A percentile compares a stretch with the other conserved stretches of the same genome.
These are phyloP conservation scores for Mechanitis mazaeus DNA, from an alignment of 2,888 invertebrate genomes.

Conservation along the genomic window DNA sequence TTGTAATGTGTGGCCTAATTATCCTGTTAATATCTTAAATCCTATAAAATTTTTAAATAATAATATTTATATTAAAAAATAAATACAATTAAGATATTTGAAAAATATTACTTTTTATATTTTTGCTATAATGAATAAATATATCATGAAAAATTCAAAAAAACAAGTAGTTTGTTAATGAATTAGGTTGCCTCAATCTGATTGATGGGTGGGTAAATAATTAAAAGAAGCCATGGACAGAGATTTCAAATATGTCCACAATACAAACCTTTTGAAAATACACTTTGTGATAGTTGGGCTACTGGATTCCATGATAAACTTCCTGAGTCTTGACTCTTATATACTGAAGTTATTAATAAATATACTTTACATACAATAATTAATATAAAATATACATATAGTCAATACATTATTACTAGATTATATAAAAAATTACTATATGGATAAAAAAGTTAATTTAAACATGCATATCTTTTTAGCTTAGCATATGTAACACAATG, in stretches of 20 bases:
- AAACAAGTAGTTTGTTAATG: too few relatives aligned
- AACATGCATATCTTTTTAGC: not conserved
- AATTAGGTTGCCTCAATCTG: not conserved
- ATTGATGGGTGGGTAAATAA: not conserved
- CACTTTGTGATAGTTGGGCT: constrained; percentile 53
- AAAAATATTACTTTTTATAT: too few relatives aligned
- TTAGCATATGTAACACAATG: too few relatives aligned
- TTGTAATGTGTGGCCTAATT: too few relatives aligned
- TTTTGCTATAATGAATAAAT: too few relatives aligned
- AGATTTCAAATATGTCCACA: constrained; percentile 30
- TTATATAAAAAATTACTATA: constrained; percentile 3
- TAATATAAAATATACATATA: constrained; percentile 20
- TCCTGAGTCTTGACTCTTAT: constrained; percentile 49
- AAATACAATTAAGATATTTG: too few relatives aligned
- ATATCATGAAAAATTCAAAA: too few relatives aligned
- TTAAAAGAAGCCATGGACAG: constrained; percentile 16
- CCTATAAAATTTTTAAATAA: too few relatives aligned
- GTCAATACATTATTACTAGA: constrained; percentile 24
- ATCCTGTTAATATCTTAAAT: too few relatives aligned
- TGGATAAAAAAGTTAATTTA: not conserved
- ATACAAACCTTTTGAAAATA: constrained; percentile 59
- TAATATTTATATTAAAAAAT: too few relatives aligned
- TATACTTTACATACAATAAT: constrained; percentile 19
- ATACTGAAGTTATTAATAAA: constrained; percentile 40
- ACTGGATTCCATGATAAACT: constrained; percentile 55